These are phyloP conservation scores for Dryococelus australis DNA, from an alignment of 2,888 invertebrate species.

Conservation along the genomic window DNA sequence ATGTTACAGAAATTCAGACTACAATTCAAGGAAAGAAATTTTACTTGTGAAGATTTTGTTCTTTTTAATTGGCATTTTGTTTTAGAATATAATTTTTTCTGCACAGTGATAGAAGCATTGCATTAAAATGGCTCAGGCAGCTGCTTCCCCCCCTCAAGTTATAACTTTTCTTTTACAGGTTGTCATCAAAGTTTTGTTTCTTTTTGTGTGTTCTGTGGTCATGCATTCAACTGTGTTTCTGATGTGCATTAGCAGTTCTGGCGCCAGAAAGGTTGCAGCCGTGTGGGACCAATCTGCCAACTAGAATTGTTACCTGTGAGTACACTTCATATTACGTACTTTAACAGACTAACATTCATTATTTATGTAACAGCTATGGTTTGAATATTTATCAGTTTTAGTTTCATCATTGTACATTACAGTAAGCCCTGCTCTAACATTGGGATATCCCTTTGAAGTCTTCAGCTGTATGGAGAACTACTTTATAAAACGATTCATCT, in stretches of 20 bases:
- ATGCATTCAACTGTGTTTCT: slow-evolving; percentile 34
- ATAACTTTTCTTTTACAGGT: slow-evolving; percentile 25
- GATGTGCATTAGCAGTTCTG: slow-evolving; percentile 34
- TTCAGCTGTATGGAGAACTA: no score
- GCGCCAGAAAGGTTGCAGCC: slow-evolving; percentile 32
- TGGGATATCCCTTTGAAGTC: no score
- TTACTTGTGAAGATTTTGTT: background rate
- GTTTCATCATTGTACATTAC: no score
- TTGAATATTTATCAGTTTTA: no score
- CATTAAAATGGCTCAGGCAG: slow-evolving; percentile 7
- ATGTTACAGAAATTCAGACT: no score
- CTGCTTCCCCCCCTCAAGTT: slow-evolving; percentile 9
- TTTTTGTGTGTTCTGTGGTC: background rate
- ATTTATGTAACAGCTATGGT: no score
- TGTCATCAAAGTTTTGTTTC: background rate
- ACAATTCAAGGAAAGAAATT: background rate
- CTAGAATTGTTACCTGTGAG: background rate
- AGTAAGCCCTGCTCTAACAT: no score
- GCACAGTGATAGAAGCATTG: background rate
- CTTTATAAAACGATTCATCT: no score
- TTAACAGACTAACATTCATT: no score
- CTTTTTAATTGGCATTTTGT: no score
- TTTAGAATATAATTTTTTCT: no score
- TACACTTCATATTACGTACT: background rate
- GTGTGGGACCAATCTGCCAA: slow-evolving; percentile 23